Percentiles rank a stretch among this genome's conserved stretches.
phyloP scores from a whole-genome alignment of 2,888 invertebrate genomes.

The Amphipoea oculea region DNA sequence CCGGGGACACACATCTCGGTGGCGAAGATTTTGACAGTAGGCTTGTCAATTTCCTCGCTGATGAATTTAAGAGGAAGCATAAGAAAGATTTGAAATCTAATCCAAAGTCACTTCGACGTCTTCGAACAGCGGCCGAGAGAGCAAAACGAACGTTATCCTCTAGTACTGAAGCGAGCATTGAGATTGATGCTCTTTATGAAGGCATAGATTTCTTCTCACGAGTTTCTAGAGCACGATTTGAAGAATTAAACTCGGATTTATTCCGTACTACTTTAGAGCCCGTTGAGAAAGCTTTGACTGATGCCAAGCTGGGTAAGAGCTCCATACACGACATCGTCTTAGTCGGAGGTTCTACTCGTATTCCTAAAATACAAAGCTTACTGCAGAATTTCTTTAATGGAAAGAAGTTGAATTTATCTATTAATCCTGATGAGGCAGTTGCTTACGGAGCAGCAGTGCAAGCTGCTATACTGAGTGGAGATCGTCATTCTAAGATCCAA shows the following conservation, averaged over 20 bases:
- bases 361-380: slow-evolving; percentile 94
- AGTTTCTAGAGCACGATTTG: slow-evolving; percentile 93
- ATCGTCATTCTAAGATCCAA: slow-evolving; percentile 94
- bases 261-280: slow-evolving; percentile 93
- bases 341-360: slow-evolving; percentile 95
- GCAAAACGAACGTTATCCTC: slow-evolving; percentile 94
- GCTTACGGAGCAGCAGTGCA: slow-evolving; percentile 95
- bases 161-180: slow-evolving; percentile 93
- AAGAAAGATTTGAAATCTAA: slow-evolving; percentile 92
- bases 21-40: slow-evolving; percentile 93
- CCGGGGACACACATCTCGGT: slow-evolving; percentile 96
- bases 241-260: slow-evolving; percentile 93
- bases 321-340: slow-evolving; percentile 94
- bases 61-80: slow-evolving; percentile 93
- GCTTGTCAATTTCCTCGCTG: slow-evolving; percentile 92
- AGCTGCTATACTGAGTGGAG: slow-evolving; percentile 93
- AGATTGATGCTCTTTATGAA: slow-evolving; percentile 94
- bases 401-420: slow-evolving; percentile 93
- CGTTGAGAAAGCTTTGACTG: slow-evolving; percentile 94
- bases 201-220: slow-evolving; percentile 93
- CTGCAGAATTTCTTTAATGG: slow-evolving; percentile 94
- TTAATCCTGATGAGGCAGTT: slow-evolving; percentile 95
- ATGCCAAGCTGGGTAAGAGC: slow-evolving; percentile 94
- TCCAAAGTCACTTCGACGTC: slow-evolving; percentile 92
- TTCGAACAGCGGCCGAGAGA: slow-evolving; percentile 94